phyloP scores from a whole-genome alignment of 2,888 invertebrate genomes.

The Pachydiplax longipennis region DNA sequence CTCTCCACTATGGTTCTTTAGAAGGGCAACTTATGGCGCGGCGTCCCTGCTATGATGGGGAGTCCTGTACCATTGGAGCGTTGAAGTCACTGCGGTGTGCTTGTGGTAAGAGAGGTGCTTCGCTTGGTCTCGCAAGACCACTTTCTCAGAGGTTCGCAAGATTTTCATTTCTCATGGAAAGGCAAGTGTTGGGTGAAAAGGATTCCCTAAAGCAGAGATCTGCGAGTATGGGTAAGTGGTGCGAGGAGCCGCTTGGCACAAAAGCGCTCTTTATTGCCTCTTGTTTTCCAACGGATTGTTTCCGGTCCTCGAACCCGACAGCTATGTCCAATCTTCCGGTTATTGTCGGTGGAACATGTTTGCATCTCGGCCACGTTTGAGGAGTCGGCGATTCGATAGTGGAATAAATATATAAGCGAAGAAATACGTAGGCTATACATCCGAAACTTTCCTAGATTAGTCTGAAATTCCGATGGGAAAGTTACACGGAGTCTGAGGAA shows the following conservation, averaged over 20 bases:
- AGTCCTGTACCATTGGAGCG: background rate
- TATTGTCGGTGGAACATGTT: too few species aligned
- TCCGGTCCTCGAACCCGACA: too few species aligned
- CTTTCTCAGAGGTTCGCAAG: slow-evolving; percentile 28
- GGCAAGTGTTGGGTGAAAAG: background rate
- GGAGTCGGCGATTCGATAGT: too few species aligned
- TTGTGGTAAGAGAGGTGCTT: background rate
- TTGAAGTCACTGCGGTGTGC: background rate
- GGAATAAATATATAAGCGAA: too few species aligned
- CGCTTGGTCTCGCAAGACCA: background rate
- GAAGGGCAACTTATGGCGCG: background rate
- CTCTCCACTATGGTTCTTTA: too few species aligned
- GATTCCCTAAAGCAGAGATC: background rate
- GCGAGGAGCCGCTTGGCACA: background rate
- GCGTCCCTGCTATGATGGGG: background rate
- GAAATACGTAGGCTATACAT: too few species aligned
- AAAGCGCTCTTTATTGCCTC: background rate
- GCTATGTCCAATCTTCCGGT: too few species aligned
- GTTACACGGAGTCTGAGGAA: too few species aligned
- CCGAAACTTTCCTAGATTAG: too few species aligned
- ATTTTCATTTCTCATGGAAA: background rate
- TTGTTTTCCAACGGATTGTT: too few species aligned
- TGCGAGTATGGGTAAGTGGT: background rate
- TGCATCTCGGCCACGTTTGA: too few species aligned
- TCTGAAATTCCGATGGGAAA: too few species aligned